Conservation (phyloP, 2,113 vertebrate genomes). For the Plectropomus leopardus region DNA sequence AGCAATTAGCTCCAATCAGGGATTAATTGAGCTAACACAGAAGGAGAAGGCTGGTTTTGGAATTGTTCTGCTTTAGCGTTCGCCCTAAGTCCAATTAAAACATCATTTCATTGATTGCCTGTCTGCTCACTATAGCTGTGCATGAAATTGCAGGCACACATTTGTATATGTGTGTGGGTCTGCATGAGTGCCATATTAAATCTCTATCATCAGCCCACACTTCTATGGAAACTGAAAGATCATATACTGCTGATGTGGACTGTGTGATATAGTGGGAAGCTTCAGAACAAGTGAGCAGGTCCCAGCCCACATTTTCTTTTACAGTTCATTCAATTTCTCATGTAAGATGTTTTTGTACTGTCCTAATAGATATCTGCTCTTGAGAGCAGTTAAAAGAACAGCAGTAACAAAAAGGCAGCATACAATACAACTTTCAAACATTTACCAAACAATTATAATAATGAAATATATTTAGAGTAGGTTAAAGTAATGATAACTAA, state of each 20-base stretch:
- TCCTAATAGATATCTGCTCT: not conserved
- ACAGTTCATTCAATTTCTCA: not conserved
- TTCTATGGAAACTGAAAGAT: not conserved
- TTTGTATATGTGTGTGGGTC: not conserved
- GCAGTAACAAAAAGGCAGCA: not conserved
- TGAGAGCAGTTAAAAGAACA: too few species aligned
- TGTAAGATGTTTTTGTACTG: not conserved
- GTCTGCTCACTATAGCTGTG: conserved; percentile 40
- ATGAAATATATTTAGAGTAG: not conserved
- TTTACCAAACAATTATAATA: too few species aligned
- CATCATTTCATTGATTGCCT: conserved; percentile 66
- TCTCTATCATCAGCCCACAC: not conserved
- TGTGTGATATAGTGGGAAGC: not conserved
- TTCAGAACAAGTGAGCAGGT: not conserved
- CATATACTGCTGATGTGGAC: not conserved
- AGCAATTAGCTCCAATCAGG: conserved; percentile 85
- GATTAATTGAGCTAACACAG: conserved; percentile 84
- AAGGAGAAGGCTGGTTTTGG: conserved; percentile 71
- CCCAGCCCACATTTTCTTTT: too few species aligned
- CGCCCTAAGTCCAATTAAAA: conserved; percentile 79
- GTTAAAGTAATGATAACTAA: not conserved
- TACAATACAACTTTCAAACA: not conserved
- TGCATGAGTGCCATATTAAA: not conserved
- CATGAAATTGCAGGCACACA: not conserved
- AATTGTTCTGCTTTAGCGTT: conserved; percentile 73